Conservation (phyloP, 2,797 vertebrate species). For the Lepilemur septentrionalis region DNA sequence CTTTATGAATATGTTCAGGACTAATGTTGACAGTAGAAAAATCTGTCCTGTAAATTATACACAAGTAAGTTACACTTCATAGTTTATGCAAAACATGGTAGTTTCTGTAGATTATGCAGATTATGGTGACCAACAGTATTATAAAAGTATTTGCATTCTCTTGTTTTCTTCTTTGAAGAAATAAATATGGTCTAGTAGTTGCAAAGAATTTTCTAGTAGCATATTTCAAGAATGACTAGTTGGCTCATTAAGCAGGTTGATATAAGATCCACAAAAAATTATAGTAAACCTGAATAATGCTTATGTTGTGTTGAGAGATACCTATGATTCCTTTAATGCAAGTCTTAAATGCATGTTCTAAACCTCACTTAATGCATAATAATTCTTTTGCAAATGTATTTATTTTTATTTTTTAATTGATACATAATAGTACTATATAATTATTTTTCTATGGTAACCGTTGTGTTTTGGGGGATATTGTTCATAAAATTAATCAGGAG, state of each 20-base stretch:
- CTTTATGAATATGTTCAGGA: background rate
- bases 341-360: background rate
- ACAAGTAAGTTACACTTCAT: background rate
- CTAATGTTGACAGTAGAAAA: slow-evolving; percentile 32
- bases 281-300: background rate
- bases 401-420: background rate
- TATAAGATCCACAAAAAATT: background rate
- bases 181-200: background rate
- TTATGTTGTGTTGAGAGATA: background rate
- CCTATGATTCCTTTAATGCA: background rate
- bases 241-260: slow-evolving; percentile 19
- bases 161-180: slow-evolving; percentile 37
- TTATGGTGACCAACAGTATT: background rate
- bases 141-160: background rate
- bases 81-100: background rate
- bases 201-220: slow-evolving; percentile 13
- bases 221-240: slow-evolving; percentile 15
- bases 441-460: slow-evolving; percentile 6
- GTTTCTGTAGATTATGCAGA: background rate
- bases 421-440: background rate
- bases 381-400: background rate
- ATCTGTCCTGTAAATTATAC: background rate
- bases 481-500: background rate
- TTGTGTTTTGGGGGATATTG: background rate
- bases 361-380: background rate